Evolutionary conservation across 2,888 invertebrate genomes (phyloP).

Genomic region (Eretmocerus hayati): DNA sequence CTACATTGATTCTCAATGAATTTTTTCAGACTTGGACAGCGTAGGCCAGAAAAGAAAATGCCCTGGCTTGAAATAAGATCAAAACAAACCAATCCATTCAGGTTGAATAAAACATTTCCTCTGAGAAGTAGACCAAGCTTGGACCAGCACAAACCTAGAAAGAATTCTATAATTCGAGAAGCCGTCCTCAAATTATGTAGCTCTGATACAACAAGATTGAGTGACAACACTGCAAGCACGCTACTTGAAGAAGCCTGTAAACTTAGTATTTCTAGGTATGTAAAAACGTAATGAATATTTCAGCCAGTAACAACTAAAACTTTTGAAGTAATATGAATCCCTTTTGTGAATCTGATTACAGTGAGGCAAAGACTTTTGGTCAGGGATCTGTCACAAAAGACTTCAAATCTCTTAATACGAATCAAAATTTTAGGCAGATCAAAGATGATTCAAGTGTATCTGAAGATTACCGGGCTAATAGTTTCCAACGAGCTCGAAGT

Average conservation of each 20-base stretch:
- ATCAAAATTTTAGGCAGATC: constrained; percentile 28
- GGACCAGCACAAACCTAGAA: constrained; percentile 31
- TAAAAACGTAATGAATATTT: constrained; percentile 24
- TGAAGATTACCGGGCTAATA: constrained; percentile 34
- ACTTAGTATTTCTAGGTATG: constrained; percentile 32
- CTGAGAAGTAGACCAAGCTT: constrained; percentile 14
- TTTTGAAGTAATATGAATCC: too few species aligned
- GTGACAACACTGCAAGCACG: constrained; percentile 31
- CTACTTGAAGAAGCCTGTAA: constrained; percentile 36
- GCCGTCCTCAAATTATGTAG: constrained; percentile 39
- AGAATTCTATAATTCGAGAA: constrained; percentile 38
- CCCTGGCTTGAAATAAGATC: too few species aligned
- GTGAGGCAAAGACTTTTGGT: constrained; percentile 33
- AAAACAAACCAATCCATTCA: constrained; percentile 6
- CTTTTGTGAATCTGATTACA: constrained; percentile 1
- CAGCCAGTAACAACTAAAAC: too few species aligned
- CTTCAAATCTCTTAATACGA: constrained; percentile 38
- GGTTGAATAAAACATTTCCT: constrained; percentile 15
- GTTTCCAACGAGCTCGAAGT: constrained; percentile 41
- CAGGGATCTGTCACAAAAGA: constrained; percentile 40
- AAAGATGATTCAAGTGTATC: constrained; percentile 40
- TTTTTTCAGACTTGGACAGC: too few species aligned
- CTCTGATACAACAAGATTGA: constrained; percentile 28
- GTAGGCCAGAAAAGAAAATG: too few species aligned
- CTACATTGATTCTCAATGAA: too few species aligned